Evolutionary conservation across 2,113 vertebrate species (phyloP), one percentile per base, ranked within the genome.

Genomic region (Octodon degus): DNA sequence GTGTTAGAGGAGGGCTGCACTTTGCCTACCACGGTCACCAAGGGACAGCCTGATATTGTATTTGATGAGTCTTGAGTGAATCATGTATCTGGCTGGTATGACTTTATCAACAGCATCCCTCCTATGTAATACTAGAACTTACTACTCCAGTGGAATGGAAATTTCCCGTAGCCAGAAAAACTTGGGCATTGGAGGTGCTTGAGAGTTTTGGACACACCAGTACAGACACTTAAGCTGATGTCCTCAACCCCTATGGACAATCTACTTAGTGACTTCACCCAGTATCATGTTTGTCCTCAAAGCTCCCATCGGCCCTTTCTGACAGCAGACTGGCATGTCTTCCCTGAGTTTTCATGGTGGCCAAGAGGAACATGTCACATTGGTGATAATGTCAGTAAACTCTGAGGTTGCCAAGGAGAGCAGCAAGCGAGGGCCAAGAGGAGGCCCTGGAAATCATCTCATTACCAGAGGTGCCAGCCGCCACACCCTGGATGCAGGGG

Each of bases 391-490:
- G 94, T 98, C 68, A 4, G 97, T 95, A 95, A 98, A 97, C 9
- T 1, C 80, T 32, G 92, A 96, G 86, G 97, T 94, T 4, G 6
- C 6, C 2, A 98, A 95, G 94, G 96, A 96, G 90, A 76, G 96
- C 95, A 89, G 97, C 7, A 13, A 81, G 86, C 34, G 80, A 97
- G 98, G 97, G 98, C 98, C 97, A 97, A 98, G 97, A 97, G 97
- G 97, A 97, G 98, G 95, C 94, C 97, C 97, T 97, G 97, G 97
- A 97, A 98, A 98, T 91, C 97, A 97, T 97, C 98, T 98, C 98
- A 98, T 98, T 98, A 98, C 96, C 98, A 96, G 98, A 98, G 98
- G 98, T 96, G 98, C 98, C 98, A 98, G 98, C 97, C 97, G 34
- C 94, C 98, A 98, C 98, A 98, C 98, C 98, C 98, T 98, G 97